phyloP scores from a whole-genome alignment of 2,113 vertebrate species.

The Buteo buteo region DNA sequence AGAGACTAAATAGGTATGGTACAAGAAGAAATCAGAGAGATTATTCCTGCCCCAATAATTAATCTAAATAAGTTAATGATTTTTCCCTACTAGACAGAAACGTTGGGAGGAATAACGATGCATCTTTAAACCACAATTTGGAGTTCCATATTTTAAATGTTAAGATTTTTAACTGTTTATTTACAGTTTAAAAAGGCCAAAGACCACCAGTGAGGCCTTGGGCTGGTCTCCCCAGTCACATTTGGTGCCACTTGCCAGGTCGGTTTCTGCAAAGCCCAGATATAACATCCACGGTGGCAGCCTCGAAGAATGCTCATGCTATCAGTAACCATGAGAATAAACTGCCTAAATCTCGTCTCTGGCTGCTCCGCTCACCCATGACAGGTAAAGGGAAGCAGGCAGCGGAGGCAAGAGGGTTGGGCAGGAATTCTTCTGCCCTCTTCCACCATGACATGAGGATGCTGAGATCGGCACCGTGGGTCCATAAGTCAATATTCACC shows the following conservation, averaged over 20 bases:
- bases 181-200: neutral
- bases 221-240: neutral
- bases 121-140: neutral
- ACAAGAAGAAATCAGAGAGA: neutral
- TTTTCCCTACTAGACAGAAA: neutral
- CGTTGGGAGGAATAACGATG: rapidly evolving
- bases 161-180: neutral
- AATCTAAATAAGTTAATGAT: neutral
- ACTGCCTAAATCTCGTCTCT: neutral
- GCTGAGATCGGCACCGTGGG: neutral
- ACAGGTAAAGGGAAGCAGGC: neutral
- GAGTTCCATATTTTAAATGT: neutral
- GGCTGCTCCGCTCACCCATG: neutral
- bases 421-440: neutral
- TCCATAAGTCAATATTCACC: neutral
- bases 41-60: neutral
- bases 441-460: rapidly evolving
- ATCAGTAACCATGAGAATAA: neutral
- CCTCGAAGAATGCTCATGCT: rapidly evolving
- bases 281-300: rapidly evolving
- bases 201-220: rapidly evolving
- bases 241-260: neutral
- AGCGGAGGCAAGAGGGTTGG: rapidly evolving
- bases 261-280: neutral
- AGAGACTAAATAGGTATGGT: neutral